Conservation (phyloP, 1,140 invertebrate genomes). For the Phenacoccus solenopsis region DNA sequence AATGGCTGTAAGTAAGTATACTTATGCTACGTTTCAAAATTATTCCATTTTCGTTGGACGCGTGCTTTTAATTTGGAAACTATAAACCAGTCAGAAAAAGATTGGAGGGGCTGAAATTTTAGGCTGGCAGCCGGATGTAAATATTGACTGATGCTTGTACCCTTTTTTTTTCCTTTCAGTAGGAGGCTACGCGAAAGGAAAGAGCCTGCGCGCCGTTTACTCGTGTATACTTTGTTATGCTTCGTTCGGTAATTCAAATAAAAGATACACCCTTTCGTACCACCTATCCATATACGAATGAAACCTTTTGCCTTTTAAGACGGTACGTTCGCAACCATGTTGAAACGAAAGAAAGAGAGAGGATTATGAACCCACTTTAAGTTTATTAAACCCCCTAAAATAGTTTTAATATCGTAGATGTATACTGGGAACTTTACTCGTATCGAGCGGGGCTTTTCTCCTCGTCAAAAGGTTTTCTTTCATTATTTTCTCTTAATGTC, state of each 20-base stretch:
- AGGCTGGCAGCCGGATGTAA: slow-evolving; percentile 14
- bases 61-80: slow-evolving; percentile 14
- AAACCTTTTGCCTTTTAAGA: slow-evolving; percentile 12
- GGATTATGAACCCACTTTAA: slow-evolving; percentile 11
- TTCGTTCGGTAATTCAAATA: slow-evolving; percentile 9
- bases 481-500: background rate
- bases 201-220: background rate
- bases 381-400: slow-evolving; percentile 12
- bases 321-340: background rate
- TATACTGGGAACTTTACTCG: background rate
- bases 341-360: background rate
- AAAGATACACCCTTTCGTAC: slow-evolving; percentile 4
- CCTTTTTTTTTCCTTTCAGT: background rate
- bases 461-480: background rate
- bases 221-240: slow-evolving; percentile 4
- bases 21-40: too few relatives aligned
- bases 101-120: background rate
- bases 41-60: too few relatives aligned
- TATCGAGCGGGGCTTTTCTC: too few relatives aligned
- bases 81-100: background rate
- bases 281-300: background rate
- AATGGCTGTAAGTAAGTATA: too few relatives aligned
- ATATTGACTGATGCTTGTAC: slow-evolving; percentile 17
- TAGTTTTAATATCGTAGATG: background rate
- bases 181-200: background rate